Base-by-base conservation (phyloP, 2,888 invertebrate species). In the Eristalinus aeneus region DNA sequence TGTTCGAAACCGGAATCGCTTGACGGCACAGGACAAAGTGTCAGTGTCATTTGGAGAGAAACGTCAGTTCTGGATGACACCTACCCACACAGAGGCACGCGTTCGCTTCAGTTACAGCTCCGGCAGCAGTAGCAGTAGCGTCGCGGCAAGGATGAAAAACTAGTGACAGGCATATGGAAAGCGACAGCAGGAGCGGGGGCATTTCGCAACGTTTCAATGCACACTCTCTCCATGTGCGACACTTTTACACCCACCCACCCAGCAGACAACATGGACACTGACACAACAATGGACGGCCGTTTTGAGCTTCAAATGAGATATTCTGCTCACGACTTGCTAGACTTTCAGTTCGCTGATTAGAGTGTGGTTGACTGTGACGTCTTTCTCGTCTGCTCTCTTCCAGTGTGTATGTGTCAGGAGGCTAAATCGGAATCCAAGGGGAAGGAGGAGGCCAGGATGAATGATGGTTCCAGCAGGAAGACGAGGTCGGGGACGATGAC, bases 241-340 rank as follows among this genome's bases (percentile, higher is more conserved):
- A 84, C 72, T 67, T 67, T 67, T 75, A 65, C 79, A 75, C 84
- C 72, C 84, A 73, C 58, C 76, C 63, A 56, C 60, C 60, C 61
- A 71, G 34, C 68, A 53, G 53, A 53, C 22, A 9, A 9, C 60
- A 60, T 12, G 23, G 58, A 12, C 23, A 22, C 27, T 32, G 32
- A 11, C 27, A n/a, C 32, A 22, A 75, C 58, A 64, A 64, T 71
- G 39, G 79, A 63, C 56, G 22, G 11, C 63, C 69, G 46, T 74
- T 61, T 65, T 39, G 36, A 75, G 54, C 67, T 16, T 60, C 75
- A 65, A 71, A 75, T 81, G 39, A 63, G 72, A 64, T 64, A 85
- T 85, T 85, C 85, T 80, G 85, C 76, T 81, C 85, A 85, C 85
- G 85, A 85, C 81, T 85, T 85, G 72, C 80, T 80, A 85, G 23